Evolutionary conservation across 1,140 invertebrate genomes (phyloP), one percentile per base, ranked within the genome.

Genomic region (Paracyclopina nana): DNA sequence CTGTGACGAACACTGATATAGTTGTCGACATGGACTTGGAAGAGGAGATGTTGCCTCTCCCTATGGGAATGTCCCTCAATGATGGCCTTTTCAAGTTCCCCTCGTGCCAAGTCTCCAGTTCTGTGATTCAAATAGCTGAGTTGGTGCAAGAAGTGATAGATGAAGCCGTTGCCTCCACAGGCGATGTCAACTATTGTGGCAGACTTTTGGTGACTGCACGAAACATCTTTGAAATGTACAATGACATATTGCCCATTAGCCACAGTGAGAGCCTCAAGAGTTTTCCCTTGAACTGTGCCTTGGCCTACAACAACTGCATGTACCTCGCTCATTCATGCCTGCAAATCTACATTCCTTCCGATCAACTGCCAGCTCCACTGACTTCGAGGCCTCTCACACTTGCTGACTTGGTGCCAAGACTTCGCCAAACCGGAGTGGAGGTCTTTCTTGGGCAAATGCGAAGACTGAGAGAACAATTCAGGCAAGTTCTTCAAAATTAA

Each of bases 291-390:
- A 53, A 61, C 67, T 53, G 69, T 79, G 87, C 82, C n/a, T 57
- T 92, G 16, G 83, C 87, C 58, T 79, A 88, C 64, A 95, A 92
- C 65, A 91, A 92, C 63, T 90, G 84, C 59, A 77, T 84, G 73
- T 92, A 79, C 60, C 68, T 92, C 1, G 73, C 78, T 0, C 79
- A 88, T 64, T n/a, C n/a, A n/a, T n/a, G n/a, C n/a, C n/a, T n/a
- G n/a, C n/a, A n/a, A n/a, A n/a, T n/a, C n/a, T n/a, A n/a, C n/a
- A n/a, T n/a, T n/a, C n/a, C n/a, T n/a, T n/a, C n/a, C n/a, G n/a
- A n/a, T n/a, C 65, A 63, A 44, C 60, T 74, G n/a, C 66, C 68
- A 1, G 11, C 55, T 16, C 56, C 63, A 6, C 55, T 70, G 14
- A 60, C 62, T 40, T 58, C 65, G 29, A 62, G 65, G 25, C 65